Base-by-base conservation (phyloP, 1,140 invertebrate genomes). In the Heterodera carotae region DNA sequence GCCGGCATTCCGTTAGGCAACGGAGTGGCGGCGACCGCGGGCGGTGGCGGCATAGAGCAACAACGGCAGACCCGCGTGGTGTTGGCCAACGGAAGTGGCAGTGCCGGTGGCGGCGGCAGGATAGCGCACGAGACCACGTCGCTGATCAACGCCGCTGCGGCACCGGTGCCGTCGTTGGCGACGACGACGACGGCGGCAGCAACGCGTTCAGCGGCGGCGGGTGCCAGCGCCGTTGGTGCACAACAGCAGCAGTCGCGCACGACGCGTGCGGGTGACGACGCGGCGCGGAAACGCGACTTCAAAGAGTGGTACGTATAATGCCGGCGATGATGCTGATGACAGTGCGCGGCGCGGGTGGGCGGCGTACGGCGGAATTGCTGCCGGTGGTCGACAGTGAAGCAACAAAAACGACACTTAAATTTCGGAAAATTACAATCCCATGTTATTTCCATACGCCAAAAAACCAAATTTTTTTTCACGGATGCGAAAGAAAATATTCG, bases 241-340 rank as follows among this genome's bases (percentile, higher is more conserved):
- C 39, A 43, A 12, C 39, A 6, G 39, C 39, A 43, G 39, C 18
- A 56, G 15, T 56, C 15, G 15, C 48, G 0, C 48, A 56, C 48
- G n/a, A 56, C 48, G 15, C 48, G 48, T 0, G 48, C 48, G 48
- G 48, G 48, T n/a, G 48, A 56, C 48, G 48, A 66, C n/a, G n/a
- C n/a, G 29, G 29, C 27, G 6, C 62, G 62, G 29, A 66, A 66
- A 31, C 62, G 62, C 62, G 62, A 66, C 62, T 66, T 66, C 62
- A 66, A 66, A 27, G 62, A 66, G 62, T 66, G 62, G 62, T 66
- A 66, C 25, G 62, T 66, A 27, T 66, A 27, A 66, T n/a, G n/a
- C n/a, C n/a, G n/a, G n/a, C n/a, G n/a, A n/a, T n/a, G n/a, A n/a
- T n/a, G n/a, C n/a, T n/a, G n/a, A n/a, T n/a, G n/a, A n/a, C n/a